Evolutionary conservation across 2,888 invertebrate species (phyloP), one percentile per base, ranked within the genome.

Genomic region (Branchellion lobata): DNA sequence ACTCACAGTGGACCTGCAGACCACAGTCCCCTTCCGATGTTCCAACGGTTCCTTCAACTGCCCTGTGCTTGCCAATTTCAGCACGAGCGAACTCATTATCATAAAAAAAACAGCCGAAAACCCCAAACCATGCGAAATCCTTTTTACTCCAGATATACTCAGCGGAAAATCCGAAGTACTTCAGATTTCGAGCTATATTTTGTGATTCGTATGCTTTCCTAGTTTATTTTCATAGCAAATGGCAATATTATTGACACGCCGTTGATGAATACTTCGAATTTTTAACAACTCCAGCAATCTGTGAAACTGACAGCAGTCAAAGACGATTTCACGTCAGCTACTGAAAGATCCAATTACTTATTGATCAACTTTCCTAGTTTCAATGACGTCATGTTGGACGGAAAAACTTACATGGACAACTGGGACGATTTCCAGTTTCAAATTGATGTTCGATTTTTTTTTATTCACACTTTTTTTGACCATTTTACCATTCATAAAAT

Each of bases 1-100:
- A 1, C 27, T 77, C 34, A 57, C 31, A 27, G 57, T 77, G 2
- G 57, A 8, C 24, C 36, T 36, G 18, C 31, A 27, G 33, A 53
- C 77, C 77, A 77, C 77, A 11, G 65, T 77, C 11, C 77, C 77
- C 29, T 65, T 77, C 40, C 57, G 77, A 77, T 77, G 77, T 24
- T 21, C 53, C 31, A 31, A 65, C 27, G n/a, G 29, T 27, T 77
- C n/a, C 11, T 51, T 57, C 24, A 40, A 77, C 1, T 77, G 77
- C 65, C 33, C 33, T 33, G 61, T 77, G 3, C n/a, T 31, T 8
- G 77, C 34, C 33, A 77, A 65, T 65, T 34, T 34, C 11, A 77
- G 61, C 77, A 77, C 77, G 1, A 34, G 53, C 1, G 14, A 18
- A 14, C 31, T 61, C n/a, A 57, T 77, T n/a, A 33, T 77, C 0